A percentile compares a stretch with the other conserved stretches of the same genome.
Conservation (phyloP, 2,113 vertebrate genomes). For the Alexandromys fortis region DNA sequence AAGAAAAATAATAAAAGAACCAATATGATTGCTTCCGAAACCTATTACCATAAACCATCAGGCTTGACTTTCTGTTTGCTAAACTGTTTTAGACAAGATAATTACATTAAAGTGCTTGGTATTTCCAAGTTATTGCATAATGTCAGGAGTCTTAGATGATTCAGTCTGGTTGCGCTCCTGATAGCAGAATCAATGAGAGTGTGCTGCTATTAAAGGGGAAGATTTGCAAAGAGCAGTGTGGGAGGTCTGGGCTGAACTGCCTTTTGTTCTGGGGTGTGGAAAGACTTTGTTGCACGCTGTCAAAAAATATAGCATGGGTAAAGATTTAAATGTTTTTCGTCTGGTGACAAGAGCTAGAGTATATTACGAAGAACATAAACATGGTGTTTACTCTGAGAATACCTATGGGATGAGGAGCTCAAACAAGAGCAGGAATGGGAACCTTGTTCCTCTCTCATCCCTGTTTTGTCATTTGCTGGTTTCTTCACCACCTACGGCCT, state of each 20-base stretch:
- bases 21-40: constrained; percentile 43
- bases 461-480: background rate
- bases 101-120: constrained; percentile 71
- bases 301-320: background rate
- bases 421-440: background rate
- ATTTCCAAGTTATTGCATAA: constrained; percentile 73
- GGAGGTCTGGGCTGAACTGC: background rate
- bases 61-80: constrained; percentile 72
- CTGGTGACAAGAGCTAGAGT: background rate
- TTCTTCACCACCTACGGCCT: background rate
- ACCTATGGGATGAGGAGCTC: background rate
- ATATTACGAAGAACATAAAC: background rate
- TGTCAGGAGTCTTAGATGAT: constrained; percentile 62
- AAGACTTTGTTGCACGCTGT: background rate
- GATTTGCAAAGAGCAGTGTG: constrained; percentile 54
- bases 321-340: background rate
- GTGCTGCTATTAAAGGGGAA: constrained; percentile 54
- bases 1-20: constrained; percentile 68
- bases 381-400: background rate
- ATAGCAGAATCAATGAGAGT: constrained; percentile 64
- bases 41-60: constrained; percentile 67
- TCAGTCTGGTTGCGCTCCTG: constrained; percentile 56
- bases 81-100: constrained; percentile 77
- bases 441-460: background rate
- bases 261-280: constrained; percentile 3